Conservation (phyloP, 2,113 vertebrate species). For the Campylorhamphus procurvoides region DNA sequence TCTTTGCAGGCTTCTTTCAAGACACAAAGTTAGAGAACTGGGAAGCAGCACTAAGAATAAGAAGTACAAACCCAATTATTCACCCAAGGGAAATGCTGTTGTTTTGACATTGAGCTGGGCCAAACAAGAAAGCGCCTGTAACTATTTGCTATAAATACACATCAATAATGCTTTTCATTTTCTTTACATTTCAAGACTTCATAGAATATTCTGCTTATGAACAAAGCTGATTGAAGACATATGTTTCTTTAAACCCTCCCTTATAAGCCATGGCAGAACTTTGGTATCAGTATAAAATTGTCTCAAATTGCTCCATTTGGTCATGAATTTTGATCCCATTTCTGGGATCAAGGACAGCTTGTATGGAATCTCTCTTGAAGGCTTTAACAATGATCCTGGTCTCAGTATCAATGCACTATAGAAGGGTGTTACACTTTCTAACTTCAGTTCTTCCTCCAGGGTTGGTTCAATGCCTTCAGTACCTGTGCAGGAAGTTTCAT, state of each 20-base stretch:
- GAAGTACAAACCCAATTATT: background rate
- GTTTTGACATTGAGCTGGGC: background rate
- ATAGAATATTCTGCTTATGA: background rate
- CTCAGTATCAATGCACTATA: background rate
- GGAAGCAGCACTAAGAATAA: background rate
- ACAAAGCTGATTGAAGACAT: background rate
- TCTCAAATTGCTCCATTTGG: background rate
- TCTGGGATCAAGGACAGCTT: background rate
- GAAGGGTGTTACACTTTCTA: background rate
- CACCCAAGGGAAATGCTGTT: background rate
- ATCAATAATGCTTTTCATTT: background rate
- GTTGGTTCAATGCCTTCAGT: background rate
- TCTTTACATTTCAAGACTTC: background rate
- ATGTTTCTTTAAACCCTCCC: background rate
- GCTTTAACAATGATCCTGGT: background rate
- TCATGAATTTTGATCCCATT: background rate
- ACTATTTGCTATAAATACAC: background rate
- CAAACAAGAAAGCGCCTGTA: background rate
- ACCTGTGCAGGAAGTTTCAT: background rate
- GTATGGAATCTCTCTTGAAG: background rate
- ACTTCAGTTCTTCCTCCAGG: background rate
- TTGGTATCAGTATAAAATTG: background rate
- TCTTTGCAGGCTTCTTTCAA: background rate
- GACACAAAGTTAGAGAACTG: background rate
- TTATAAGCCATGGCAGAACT: background rate